Evolutionary conservation across 2,888 invertebrate genomes (phyloP).

Genomic region (Aleiodes testaceus): DNA sequence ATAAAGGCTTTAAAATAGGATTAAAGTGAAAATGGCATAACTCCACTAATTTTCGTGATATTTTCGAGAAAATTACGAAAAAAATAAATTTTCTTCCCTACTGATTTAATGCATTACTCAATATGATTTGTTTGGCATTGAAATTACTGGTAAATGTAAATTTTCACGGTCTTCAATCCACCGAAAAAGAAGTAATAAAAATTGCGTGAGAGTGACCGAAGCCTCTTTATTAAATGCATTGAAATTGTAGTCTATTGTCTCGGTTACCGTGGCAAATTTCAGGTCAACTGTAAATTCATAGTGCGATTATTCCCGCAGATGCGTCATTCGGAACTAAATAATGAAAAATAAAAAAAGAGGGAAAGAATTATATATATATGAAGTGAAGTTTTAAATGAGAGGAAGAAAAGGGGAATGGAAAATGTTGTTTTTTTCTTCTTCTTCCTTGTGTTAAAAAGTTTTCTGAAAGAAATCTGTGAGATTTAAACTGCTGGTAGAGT

Average conservation of each 20-base stretch:
- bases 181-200: background rate
- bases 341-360: background rate
- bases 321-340: constrained; percentile 22
- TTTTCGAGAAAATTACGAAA: no score
- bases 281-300: constrained; percentile 38
- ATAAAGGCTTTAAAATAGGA: no score
- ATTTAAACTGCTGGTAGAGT: constrained; percentile 31
- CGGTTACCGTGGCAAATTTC: constrained; percentile 45
- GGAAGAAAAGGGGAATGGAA: no score
- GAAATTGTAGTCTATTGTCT: constrained; percentile 37
- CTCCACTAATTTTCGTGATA: no score
- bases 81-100: no score
- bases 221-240: constrained; percentile 48
- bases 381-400: no score
- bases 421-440: no score
- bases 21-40: no score
- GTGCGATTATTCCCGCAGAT: constrained; percentile 11
- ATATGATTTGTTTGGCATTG: no score
- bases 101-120: no score
- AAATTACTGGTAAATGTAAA: no score
- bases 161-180: no score
- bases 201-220: constrained; percentile 47
- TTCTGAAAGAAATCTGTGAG: constrained; percentile 33
- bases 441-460: constrained; percentile 1
- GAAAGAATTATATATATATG: background rate